A percentile compares a stretch with the other conserved stretches of the same genome.
These are phyloP conservation scores for Bufotes viridis DNA, from an alignment of 2,797 vertebrate genomes.

Conservation along the genomic window DNA sequence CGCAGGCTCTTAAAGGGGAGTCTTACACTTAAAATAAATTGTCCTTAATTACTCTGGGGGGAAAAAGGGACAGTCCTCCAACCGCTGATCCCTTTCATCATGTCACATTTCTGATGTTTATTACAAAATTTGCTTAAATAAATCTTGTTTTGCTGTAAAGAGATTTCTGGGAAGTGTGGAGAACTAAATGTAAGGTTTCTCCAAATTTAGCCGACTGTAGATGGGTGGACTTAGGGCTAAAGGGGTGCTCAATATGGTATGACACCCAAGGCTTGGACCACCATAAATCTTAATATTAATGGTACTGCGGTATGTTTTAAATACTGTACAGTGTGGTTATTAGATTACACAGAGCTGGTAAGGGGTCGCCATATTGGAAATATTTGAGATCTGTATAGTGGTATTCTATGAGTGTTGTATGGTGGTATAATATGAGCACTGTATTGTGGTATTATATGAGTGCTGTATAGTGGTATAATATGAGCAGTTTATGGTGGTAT, in stretches of 20 bases:
- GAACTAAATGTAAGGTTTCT: not conserved
- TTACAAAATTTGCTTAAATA: not conserved
- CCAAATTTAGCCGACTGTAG: not conserved
- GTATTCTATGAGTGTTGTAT: too few species aligned
- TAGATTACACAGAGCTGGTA: too few species aligned
- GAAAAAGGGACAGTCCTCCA: not conserved
- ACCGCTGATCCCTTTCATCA: too few species aligned
- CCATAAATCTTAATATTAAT: not conserved
- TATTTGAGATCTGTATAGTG: too few species aligned
- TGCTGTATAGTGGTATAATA: too few species aligned
- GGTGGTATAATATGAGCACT: too few species aligned
- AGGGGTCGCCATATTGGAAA: not conserved
- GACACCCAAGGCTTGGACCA: not conserved
- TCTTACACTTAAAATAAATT: conserved; percentile 3
- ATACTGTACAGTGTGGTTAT: too few species aligned
- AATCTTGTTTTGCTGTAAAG: not conserved
- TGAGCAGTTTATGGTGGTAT: too few species aligned
- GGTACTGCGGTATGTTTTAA: too few species aligned
- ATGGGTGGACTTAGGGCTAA: not conserved
- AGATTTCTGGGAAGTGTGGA: not conserved
- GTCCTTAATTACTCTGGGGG: not conserved
- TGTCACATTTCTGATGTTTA: not conserved
- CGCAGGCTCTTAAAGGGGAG: conserved; percentile 19
- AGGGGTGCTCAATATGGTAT: not conserved
- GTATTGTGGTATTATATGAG: too few species aligned